A percentile compares a stretch with the other conserved stretches of the same genome.
Conservation (phyloP, 2,888 invertebrate genomes). For the Elmis aenea region DNA sequence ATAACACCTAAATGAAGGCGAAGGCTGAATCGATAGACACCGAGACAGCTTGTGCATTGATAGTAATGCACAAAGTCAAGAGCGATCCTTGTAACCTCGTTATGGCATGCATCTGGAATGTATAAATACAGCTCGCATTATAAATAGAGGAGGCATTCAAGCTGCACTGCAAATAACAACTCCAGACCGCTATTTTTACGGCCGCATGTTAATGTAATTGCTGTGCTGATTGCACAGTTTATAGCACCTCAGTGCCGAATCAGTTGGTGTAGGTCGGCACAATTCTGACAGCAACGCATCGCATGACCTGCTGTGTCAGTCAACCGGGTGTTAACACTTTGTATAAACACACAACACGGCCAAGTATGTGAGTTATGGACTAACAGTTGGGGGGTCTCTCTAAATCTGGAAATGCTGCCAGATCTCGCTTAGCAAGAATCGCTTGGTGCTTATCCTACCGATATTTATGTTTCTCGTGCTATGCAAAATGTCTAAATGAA, state of each 20-base stretch:
- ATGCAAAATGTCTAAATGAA: too few species aligned
- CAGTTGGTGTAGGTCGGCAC: conserved; percentile 16
- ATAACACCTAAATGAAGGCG: conserved; percentile 18
- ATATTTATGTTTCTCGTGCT: too few species aligned
- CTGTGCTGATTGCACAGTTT: conserved; percentile 19
- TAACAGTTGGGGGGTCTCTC: conserved; percentile 20
- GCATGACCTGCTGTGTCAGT: conserved; percentile 13
- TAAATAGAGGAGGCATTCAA: conserved; percentile 18
- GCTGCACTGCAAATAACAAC: conserved; percentile 11
- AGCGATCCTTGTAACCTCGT: conserved; percentile 32
- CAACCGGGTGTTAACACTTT: conserved; percentile 9
- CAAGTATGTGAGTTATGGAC: conserved; percentile 17
- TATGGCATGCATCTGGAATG: conserved; percentile 23
- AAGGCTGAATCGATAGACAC: conserved; percentile 17
- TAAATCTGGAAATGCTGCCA: conserved; percentile 21
- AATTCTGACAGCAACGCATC: conserved; percentile 13
- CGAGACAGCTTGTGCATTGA: too few species aligned
- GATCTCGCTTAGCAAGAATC: conserved; percentile 12
- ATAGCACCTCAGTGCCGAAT: conserved; percentile 15
- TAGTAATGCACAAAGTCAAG: conserved; percentile 31
- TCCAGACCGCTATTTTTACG: conserved; percentile 19
- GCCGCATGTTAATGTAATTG: conserved; percentile 18
- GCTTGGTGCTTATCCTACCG: too few species aligned
- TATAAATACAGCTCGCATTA: conserved; percentile 21
- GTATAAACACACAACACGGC: conserved; percentile 8